Conservation (phyloP, 1,140 invertebrate genomes). For the Drosophila ambigua region DNA sequence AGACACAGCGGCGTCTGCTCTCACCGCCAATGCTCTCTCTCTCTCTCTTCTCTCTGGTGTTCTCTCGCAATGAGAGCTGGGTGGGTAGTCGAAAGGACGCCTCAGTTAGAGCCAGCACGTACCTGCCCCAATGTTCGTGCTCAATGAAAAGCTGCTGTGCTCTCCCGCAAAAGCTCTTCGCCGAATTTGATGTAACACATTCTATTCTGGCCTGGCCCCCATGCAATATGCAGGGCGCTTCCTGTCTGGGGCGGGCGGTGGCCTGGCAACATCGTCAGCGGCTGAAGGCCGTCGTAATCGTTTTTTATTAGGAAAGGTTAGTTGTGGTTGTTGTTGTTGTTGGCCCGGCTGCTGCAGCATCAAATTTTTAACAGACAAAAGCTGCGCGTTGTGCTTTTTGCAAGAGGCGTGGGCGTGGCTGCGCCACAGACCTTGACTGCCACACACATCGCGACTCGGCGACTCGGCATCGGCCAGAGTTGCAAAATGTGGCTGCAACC, state of each 20-base stretch:
- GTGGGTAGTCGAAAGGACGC: conserved; percentile 32
- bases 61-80: neutral
- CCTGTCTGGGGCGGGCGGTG: conserved; percentile 7
- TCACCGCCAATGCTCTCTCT: conserved; percentile 20
- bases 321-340: conserved; percentile 63
- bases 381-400: conserved; percentile 67
- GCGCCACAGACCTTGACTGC: conserved; percentile 49
- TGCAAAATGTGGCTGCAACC: conserved; percentile 51
- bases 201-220: conserved; percentile 10
- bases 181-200: conserved; percentile 48
- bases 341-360: conserved; percentile 32
- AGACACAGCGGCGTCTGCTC: conserved; percentile 68
- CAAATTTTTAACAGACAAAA: conserved; percentile 49
- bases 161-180: conserved; percentile 27
- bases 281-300: conserved; percentile 74
- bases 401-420: conserved; percentile 52
- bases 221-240: conserved; percentile 45
- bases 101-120: conserved; percentile 9
- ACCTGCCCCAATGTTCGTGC: conserved; percentile 52
- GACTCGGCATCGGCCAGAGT: conserved; percentile 21
- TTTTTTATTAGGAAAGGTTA: conserved; percentile 79
- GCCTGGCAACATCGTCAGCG: conserved; percentile 12
- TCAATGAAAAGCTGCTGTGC: conserved; percentile 70
- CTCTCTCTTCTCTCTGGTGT: neutral
- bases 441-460: conserved; percentile 5